These are phyloP conservation scores for Acanthosoma haemorrhoidale DNA, from an alignment of 2,888 invertebrate genomes.

Conservation along the genomic window DNA sequence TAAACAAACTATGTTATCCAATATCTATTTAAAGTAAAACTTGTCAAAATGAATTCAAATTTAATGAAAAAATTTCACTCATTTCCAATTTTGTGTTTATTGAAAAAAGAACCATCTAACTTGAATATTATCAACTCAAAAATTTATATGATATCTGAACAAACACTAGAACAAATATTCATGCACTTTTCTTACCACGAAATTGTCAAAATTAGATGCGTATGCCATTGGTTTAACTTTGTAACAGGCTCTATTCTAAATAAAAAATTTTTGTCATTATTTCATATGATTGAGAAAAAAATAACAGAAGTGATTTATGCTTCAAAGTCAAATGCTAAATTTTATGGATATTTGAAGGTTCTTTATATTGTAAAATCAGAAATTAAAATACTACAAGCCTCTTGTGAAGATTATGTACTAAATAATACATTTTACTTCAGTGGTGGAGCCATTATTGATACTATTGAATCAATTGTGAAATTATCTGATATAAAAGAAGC, in stretches of 20 bases:
- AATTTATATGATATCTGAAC: conserved; percentile 32
- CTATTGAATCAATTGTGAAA: conserved; percentile 22
- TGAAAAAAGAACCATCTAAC: not conserved
- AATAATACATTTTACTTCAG: conserved; percentile 33
- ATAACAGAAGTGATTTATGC: not conserved
- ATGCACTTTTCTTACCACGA: conserved; percentile 23
- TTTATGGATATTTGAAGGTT: not conserved
- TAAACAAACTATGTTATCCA: too few species aligned
- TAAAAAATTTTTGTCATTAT: conserved; percentile 24
- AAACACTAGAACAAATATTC: conserved; percentile 26
- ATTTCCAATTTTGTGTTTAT: not conserved
- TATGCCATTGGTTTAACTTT: conserved; percentile 34
- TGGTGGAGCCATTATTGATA: conserved; percentile 33
- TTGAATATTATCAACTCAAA: conserved; percentile 15
- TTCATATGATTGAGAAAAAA: conserved; percentile 2
- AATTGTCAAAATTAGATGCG: conserved; percentile 21
- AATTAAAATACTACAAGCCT: conserved; percentile 27
- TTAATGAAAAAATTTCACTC: conserved; percentile 13
- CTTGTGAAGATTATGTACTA: conserved; percentile 28
- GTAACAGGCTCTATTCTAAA: conserved; percentile 31
- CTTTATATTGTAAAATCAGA: conserved; percentile 24
- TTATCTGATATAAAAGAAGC: not conserved
- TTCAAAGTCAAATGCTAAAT: not conserved
- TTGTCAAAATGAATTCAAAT: not conserved
- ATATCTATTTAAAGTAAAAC: not conserved